These are phyloP conservation scores for Tadarida brasiliensis DNA, from an alignment of 2,797 vertebrate genomes.

Conservation along the genomic window DNA sequence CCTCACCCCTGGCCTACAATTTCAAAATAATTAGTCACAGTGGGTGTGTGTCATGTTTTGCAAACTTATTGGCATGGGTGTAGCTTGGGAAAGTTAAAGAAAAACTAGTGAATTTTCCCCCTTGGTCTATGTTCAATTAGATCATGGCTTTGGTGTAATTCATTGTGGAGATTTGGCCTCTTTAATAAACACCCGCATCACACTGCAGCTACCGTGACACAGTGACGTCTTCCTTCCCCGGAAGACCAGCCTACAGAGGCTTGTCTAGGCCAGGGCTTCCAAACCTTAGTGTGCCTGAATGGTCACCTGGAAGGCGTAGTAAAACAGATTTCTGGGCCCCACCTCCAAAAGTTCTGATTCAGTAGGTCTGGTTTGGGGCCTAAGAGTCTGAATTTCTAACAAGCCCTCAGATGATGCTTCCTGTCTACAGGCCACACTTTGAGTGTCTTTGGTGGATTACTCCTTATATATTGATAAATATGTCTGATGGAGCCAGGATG, in stretches of 20 bases:
- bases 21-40: conserved; percentile 73
- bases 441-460: not conserved
- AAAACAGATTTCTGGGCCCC: not conserved
- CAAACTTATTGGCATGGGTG: conserved; percentile 32
- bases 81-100: conserved; percentile 32
- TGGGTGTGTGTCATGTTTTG: conserved; percentile 64
- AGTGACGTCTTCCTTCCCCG: not conserved
- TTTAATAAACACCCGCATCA: conserved; percentile 8
- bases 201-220: not conserved
- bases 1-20: conserved; percentile 9
- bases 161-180: not conserved
- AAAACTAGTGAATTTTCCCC: not conserved
- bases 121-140: conserved; percentile 1
- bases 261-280: not conserved
- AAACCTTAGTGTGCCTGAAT: not conserved
- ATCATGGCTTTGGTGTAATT: conserved; percentile 1
- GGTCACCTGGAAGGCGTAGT: not conserved
- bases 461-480: not conserved
- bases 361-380: not conserved
- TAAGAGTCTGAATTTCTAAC: conserved; percentile 17
- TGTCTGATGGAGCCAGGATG: not conserved
- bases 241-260: not conserved
- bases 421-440: not conserved
- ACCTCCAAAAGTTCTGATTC: not conserved
- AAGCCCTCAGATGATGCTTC: not conserved